A percentile compares a stretch with the other conserved stretches of the same genome.
phyloP scores from a whole-genome alignment of 2,888 invertebrate genomes.

The Coelinius sp. region DNA sequence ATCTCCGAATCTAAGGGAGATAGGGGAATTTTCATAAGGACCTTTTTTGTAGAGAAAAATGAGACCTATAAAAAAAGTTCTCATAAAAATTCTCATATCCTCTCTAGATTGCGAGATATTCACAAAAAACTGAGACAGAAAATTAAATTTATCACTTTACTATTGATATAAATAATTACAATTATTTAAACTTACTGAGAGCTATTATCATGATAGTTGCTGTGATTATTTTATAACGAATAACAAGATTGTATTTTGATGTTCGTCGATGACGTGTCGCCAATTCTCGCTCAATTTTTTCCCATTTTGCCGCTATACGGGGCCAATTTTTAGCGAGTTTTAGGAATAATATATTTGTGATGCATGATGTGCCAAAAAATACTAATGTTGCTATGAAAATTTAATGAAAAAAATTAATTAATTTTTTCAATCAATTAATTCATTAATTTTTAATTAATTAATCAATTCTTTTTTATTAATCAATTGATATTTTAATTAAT shows the following conservation, averaged over 20 bases:
- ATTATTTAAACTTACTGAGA: constrained; percentile 49
- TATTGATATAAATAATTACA: too few relatives aligned
- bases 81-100: too few relatives aligned
- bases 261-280: constrained; percentile 55
- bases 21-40: too few relatives aligned
- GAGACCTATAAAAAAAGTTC: too few relatives aligned
- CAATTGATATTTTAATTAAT: too few relatives aligned
- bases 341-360: constrained; percentile 73
- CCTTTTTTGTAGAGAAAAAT: too few relatives aligned
- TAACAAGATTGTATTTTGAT: constrained; percentile 55
- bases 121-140: constrained; percentile 31
- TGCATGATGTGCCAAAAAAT: constrained; percentile 74
- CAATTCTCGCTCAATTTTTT: constrained; percentile 70
- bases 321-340: constrained; percentile 74
- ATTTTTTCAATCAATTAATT: not conserved
- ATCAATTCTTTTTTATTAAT: too few relatives aligned
- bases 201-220: constrained; percentile 71
- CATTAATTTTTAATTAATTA: not conserved
- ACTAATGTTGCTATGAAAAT: constrained; percentile 67
- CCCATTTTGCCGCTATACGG: constrained; percentile 71
- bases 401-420: not conserved
- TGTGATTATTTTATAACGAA: constrained; percentile 71
- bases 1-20: too few relatives aligned
- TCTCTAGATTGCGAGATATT: too few relatives aligned
- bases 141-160: too few relatives aligned